Conservation (phyloP, 2,113 vertebrate genomes). For the Jacana jacana region DNA sequence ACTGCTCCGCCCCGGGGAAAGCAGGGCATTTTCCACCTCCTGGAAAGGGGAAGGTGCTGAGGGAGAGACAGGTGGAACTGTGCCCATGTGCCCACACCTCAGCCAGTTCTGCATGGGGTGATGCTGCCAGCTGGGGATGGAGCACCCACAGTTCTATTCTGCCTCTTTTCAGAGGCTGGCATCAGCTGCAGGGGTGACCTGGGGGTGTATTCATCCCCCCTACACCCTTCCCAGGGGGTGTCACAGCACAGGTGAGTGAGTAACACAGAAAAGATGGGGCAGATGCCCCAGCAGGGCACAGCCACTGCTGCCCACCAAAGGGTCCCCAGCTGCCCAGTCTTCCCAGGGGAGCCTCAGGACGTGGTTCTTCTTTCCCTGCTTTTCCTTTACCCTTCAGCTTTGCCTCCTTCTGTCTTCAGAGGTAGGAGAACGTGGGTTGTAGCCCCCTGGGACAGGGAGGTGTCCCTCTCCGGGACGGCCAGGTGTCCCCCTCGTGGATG, state of each 20-base stretch:
- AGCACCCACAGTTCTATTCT: not conserved
- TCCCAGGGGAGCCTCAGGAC: not conserved
- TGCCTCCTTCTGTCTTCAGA: not conserved
- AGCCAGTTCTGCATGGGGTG: not conserved
- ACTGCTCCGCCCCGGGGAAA: fast-evolving
- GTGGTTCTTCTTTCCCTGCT: not conserved
- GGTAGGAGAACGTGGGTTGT: not conserved
- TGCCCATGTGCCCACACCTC: not conserved
- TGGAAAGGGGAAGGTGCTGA: not conserved
- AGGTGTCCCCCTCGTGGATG: not conserved
- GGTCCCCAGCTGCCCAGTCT: not conserved
- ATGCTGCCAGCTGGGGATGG: not conserved
- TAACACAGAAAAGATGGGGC: not conserved
- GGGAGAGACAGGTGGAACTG: not conserved
- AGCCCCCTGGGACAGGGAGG: not conserved
- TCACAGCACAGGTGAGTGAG: not conserved
- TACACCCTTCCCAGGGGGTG: not conserved
- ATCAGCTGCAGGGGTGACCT: not conserved
- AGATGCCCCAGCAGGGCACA: not conserved
- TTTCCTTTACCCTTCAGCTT: not conserved
- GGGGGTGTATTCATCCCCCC: fast-evolving
- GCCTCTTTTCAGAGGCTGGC: not conserved
- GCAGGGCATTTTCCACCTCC: not conserved
- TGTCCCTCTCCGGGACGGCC: not conserved
- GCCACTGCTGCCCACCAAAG: not conserved